A percentile compares a stretch with the other conserved stretches of the same genome.
Conservation (phyloP, 1,140 invertebrate genomes). For the Drosophila melanica region DNA sequence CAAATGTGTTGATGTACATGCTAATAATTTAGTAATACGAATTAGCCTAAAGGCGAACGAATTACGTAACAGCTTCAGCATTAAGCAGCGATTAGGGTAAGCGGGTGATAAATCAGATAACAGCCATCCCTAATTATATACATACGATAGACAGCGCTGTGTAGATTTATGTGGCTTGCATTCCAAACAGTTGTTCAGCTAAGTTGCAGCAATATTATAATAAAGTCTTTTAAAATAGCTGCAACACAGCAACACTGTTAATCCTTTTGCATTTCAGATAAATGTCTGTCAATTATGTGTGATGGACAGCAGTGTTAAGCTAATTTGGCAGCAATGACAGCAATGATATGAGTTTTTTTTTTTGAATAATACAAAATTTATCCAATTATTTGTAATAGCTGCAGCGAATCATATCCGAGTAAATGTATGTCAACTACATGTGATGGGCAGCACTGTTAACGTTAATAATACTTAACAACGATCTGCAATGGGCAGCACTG, state of each 20-base stretch:
- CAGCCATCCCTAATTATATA: not conserved
- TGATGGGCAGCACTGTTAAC: too few species aligned
- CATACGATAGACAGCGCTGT: not conserved
- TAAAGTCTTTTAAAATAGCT: too few species aligned
- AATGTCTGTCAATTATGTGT: not conserved
- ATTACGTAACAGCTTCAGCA: slow-evolving; percentile 19
- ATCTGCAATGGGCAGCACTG: not conserved
- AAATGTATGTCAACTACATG: too few species aligned
- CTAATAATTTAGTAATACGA: slow-evolving; percentile 29
- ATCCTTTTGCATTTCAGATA: too few species aligned
- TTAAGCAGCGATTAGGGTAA: slow-evolving; percentile 1
- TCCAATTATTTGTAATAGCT: too few species aligned
- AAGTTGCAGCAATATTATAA: too few species aligned
- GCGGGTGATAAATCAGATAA: slow-evolving; percentile 14
- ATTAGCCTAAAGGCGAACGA: slow-evolving; percentile 31
- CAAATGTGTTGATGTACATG: slow-evolving; percentile 39
- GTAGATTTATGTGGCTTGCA: not conserved
- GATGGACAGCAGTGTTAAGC: slow-evolving; percentile 1
- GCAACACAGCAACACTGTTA: too few species aligned
- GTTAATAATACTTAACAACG: too few species aligned
- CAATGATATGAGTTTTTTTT: not conserved
- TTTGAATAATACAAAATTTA: too few species aligned
- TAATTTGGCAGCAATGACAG: not conserved
- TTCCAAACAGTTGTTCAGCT: too few species aligned
- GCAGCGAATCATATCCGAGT: too few species aligned